These are phyloP conservation scores for Urosaurus nigricauda DNA, from an alignment of 2,797 vertebrate species.

Conservation along the genomic window DNA sequence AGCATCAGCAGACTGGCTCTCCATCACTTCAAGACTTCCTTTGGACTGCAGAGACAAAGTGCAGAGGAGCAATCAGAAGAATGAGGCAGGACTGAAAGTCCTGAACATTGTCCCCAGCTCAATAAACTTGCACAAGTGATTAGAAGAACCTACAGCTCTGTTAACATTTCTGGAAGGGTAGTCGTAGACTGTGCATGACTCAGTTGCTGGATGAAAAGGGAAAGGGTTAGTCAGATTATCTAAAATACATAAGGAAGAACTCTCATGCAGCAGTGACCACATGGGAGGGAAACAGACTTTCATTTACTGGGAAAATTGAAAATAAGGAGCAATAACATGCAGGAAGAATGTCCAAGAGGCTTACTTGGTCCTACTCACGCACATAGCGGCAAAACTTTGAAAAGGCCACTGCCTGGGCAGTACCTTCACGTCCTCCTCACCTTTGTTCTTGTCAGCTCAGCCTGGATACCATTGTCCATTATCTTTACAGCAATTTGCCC, in stretches of 20 bases:
- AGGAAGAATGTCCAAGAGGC: constrained; percentile 41
- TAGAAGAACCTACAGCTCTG: fast-evolving
- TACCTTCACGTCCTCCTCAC: constrained; percentile 67
- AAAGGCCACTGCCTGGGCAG: constrained; percentile 37
- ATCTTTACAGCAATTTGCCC: constrained; percentile 92
- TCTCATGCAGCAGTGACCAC: constrained; percentile 40
- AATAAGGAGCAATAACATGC: fast-evolving
- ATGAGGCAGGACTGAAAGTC: constrained; percentile 1
- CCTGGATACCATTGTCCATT: constrained; percentile 96
- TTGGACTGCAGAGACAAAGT: constrained; percentile 86
- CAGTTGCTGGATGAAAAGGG: neutral
- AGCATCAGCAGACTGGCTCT: constrained; percentile 95
- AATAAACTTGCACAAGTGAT: neutral
- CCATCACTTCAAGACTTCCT: constrained; percentile 93
- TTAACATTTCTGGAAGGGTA: neutral
- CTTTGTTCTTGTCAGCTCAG: constrained; percentile 86
- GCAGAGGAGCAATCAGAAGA: constrained; percentile 49
- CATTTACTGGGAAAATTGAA: neutral
- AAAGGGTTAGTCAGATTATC: neutral
- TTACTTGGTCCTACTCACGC: constrained; percentile 70
- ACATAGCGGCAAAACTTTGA: constrained; percentile 47
- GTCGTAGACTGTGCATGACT: fast-evolving
- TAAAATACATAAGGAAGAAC: neutral
- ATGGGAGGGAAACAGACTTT: constrained; percentile 20
- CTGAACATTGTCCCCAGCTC: fast-evolving